Evolutionary conservation across 1,140 invertebrate genomes (phyloP).

Genomic region (Cryptotermes secundus): DNA sequence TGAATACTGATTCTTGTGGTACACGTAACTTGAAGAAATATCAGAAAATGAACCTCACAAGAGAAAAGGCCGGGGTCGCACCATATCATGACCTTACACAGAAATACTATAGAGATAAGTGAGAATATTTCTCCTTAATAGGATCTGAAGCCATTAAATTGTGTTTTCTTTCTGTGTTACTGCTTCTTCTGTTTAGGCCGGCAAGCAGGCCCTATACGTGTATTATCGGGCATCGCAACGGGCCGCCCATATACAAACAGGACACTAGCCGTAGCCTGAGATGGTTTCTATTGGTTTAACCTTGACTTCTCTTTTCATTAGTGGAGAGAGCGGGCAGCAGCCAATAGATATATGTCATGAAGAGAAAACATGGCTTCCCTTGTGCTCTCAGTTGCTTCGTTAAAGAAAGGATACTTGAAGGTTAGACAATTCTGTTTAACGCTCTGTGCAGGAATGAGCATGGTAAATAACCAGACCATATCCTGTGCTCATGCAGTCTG

Average conservation of each 20-base stretch:
- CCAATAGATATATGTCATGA: conserved; percentile 6
- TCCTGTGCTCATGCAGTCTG: no score
- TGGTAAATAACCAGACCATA: no score
- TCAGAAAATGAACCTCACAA: no score
- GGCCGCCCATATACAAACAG: not conserved
- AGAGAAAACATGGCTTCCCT: not conserved
- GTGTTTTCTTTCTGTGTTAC: not conserved
- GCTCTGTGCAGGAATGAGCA: not conserved
- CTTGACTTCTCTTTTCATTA: conserved; percentile 20
- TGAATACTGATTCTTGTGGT: no score
- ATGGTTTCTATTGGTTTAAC: not conserved
- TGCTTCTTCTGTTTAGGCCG: not conserved
- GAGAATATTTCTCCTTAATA: no score
- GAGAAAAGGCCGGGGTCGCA: no score
- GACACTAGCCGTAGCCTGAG: not conserved
- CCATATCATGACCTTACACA: no score
- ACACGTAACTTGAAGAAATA: no score
- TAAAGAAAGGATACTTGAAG: not conserved
- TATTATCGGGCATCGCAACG: not conserved
- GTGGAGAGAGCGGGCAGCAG: not conserved
- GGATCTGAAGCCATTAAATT: not conserved
- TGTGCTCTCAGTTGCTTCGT: not conserved
- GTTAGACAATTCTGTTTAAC: not conserved
- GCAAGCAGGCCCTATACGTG: not conserved
- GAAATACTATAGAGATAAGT: no score